A percentile compares a stretch with the other conserved stretches of the same genome.
Evolutionary conservation across 2,888 invertebrate species (phyloP).

Genomic region (Brenthis daphne): DNA sequence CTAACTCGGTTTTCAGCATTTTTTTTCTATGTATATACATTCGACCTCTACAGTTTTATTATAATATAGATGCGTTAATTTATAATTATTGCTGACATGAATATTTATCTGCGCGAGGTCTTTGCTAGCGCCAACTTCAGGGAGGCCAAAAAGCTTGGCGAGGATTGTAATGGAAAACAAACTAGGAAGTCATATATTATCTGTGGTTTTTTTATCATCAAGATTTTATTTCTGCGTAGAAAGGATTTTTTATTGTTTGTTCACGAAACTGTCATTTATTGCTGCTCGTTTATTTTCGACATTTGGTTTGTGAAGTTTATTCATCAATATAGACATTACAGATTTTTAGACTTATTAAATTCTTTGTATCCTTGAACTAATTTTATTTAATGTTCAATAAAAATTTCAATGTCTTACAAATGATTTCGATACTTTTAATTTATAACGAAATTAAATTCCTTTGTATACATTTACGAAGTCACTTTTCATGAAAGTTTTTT

Average conservation of each 20-base stretch:
- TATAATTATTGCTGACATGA: no score
- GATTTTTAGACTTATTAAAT: conserved; percentile 59
- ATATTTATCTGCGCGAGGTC: no score
- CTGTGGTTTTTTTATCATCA: conserved; percentile 1
- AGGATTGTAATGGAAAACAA: neutral
- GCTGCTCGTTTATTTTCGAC: conserved; percentile 70
- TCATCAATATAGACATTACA: conserved; percentile 50
- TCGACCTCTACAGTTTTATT: no score
- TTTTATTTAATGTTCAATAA: conserved; percentile 42
- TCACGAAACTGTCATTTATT: conserved; percentile 53
- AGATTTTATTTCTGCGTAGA: conserved; percentile 30
- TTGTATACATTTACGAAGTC: conserved; percentile 53
- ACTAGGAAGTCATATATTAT: neutral
- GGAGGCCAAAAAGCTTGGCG: no score
- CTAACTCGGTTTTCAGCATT: no score
- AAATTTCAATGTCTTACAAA: conserved; percentile 35
- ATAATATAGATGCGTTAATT: no score
- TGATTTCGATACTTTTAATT: conserved; percentile 35
- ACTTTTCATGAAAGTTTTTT: conserved; percentile 52
- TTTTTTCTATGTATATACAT: no score
- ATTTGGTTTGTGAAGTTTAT: conserved; percentile 61
- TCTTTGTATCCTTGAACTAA: conserved; percentile 64
- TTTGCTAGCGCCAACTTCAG: no score
- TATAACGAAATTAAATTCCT: conserved; percentile 47
- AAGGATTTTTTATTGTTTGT: conserved; percentile 40